phyloP scores from a whole-genome alignment of 2,888 invertebrate genomes.

The Smittia aterrima region DNA sequence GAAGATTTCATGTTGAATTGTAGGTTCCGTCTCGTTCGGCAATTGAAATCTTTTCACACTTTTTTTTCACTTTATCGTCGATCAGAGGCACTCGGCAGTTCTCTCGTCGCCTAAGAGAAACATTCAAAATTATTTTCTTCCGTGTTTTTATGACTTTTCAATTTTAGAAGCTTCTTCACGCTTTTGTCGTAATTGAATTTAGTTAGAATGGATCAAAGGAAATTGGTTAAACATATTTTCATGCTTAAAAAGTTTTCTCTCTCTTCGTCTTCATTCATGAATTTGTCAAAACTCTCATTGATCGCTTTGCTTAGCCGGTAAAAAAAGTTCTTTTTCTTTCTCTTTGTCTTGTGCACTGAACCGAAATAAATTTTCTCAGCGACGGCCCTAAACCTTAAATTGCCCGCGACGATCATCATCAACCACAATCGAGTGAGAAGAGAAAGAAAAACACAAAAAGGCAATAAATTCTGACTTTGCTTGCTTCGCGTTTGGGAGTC shows the following conservation, averaged over 20 bases:
- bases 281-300: not conserved
- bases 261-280: not conserved
- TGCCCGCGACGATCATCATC: not conserved
- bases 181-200: not conserved
- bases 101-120: not conserved
- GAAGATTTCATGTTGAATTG: conserved; percentile 14
- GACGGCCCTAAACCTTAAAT: not conserved
- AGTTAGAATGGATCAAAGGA: not conserved
- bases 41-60: conserved; percentile 29
- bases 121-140: not conserved
- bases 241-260: not conserved
- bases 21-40: conserved; percentile 10
- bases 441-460: not conserved
- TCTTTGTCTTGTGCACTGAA: not conserved
- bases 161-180: not conserved
- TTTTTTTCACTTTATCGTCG: not conserved
- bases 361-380: not conserved
- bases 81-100: not conserved
- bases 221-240: not conserved
- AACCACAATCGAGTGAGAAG: not conserved
- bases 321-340: not conserved
- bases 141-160: not conserved
- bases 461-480: not conserved
- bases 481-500: not conserved
- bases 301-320: not conserved